phyloP scores from a whole-genome alignment of 2,113 vertebrate genomes.

The Diphyllodes magnificus region DNA sequence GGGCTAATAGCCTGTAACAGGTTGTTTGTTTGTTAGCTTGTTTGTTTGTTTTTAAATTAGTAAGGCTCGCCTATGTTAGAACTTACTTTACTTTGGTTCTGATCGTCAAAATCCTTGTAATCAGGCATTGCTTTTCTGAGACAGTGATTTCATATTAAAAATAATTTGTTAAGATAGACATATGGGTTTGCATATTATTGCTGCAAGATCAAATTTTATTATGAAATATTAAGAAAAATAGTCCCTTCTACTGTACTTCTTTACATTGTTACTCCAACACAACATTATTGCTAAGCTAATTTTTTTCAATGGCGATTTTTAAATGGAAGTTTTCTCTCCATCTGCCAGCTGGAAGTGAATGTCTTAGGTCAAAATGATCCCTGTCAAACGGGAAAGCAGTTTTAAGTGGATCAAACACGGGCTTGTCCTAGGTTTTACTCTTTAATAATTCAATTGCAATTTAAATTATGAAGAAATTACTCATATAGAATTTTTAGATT shows the following conservation, averaged over 20 bases:
- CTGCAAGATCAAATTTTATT: background rate
- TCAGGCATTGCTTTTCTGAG: background rate
- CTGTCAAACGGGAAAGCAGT: background rate
- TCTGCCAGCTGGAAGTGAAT: background rate
- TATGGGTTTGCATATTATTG: background rate
- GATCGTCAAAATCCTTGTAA: background rate
- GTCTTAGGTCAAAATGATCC: background rate
- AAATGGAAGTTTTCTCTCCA: background rate
- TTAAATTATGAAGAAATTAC: background rate
- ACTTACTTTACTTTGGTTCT: background rate
- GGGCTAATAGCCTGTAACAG: background rate
- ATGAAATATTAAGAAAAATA: background rate
- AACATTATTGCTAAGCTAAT: background rate
- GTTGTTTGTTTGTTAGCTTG: background rate
- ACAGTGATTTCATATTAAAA: background rate
- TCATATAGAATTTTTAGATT: background rate
- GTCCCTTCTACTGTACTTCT: background rate
- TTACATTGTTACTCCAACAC: background rate
- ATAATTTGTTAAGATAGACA: background rate
- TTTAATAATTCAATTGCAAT: background rate
- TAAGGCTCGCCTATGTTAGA: background rate
- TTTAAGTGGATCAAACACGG: background rate
- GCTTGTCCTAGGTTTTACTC: background rate
- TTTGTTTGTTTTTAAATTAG: background rate
- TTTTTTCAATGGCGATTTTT: background rate